A percentile compares a stretch with the other conserved stretches of the same genome.
Evolutionary conservation across 2,888 invertebrate species (phyloP).

Genomic region (Leucoptera coffeella): DNA sequence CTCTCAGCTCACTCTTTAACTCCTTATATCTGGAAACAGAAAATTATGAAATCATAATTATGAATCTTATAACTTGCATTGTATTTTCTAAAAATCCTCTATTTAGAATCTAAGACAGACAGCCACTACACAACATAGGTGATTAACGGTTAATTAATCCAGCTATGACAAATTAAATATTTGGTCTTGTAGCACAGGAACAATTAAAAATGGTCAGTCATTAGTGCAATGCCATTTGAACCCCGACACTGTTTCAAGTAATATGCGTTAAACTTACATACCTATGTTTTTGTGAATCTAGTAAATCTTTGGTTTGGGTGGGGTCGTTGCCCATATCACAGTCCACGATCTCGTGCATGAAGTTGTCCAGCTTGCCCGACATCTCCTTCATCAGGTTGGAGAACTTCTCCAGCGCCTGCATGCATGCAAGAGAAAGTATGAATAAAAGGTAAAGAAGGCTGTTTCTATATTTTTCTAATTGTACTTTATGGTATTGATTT

Average conservation of each 20-base stretch:
- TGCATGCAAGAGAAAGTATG: too few species aligned
- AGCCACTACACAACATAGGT: too few species aligned
- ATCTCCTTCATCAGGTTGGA: constrained; percentile 87
- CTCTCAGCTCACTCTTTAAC: constrained; percentile 78
- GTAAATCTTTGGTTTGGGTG: constrained; percentile 78
- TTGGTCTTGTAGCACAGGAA: too few species aligned
- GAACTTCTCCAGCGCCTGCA: constrained; percentile 94
- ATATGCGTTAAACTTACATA: too few species aligned
- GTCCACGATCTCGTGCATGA: constrained; percentile 84
- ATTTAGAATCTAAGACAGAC: constrained; percentile 24
- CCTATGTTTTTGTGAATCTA: constrained; percentile 75
- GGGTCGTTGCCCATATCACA: constrained; percentile 93
- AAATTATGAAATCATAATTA: constrained; percentile 1
- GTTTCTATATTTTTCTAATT: too few species aligned
- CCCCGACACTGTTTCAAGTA: too few species aligned
- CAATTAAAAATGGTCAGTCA: too few species aligned
- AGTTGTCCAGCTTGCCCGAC: constrained; percentile 77
- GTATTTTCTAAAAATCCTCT: constrained; percentile 4
- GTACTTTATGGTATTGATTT: too few species aligned
- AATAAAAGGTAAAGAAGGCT: too few species aligned
- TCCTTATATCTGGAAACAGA: constrained; percentile 49
- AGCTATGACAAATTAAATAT: too few species aligned
- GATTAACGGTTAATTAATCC: too few species aligned
- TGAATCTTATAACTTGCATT: neutral
- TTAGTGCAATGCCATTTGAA: too few species aligned